phyloP scores from a whole-genome alignment of 2,888 invertebrate genomes.

The Tiphia femorata region DNA sequence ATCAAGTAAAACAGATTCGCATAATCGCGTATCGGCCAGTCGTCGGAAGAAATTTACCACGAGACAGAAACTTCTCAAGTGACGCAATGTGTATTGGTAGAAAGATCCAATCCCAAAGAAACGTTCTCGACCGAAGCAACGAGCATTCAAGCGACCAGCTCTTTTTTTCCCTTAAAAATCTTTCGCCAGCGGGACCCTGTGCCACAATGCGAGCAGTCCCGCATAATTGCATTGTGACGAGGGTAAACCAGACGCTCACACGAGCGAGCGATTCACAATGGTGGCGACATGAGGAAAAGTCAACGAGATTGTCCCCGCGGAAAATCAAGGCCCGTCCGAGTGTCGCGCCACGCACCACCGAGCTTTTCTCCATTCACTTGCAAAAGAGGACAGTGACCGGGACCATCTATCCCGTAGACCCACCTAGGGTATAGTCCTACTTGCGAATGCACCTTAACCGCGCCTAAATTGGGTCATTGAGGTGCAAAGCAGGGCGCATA shows the following conservation, averaged over 20 bases:
- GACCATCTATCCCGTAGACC: conserved; percentile 33
- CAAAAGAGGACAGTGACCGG: too few relatives aligned
- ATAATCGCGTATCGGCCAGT: too few relatives aligned
- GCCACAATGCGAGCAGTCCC: too few relatives aligned
- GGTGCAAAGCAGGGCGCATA: conserved; percentile 49
- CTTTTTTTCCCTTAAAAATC: neutral
- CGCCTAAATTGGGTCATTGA: conserved; percentile 51
- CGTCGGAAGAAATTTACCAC: too few relatives aligned
- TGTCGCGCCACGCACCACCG: conserved; percentile 1
- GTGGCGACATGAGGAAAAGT: conserved; percentile 49
- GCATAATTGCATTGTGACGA: conserved; percentile 44
- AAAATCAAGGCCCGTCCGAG: conserved; percentile 33
- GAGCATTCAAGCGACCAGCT: neutral
- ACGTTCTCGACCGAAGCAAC: too few relatives aligned
- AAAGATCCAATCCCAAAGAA: too few relatives aligned
- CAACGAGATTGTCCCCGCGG: conserved; percentile 48
- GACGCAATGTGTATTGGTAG: too few relatives aligned
- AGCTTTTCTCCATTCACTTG: conserved; percentile 47
- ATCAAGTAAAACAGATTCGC: too few relatives aligned
- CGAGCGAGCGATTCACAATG: conserved; percentile 31
- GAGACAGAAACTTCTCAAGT: too few relatives aligned
- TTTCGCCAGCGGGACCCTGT: too few relatives aligned
- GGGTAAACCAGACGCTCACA: too few relatives aligned
- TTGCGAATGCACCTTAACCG: conserved; percentile 6
- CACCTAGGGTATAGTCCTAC: conserved; percentile 20